phyloP scores from a whole-genome alignment of 2,113 vertebrate genomes.

The Mormyrus lacerda region DNA sequence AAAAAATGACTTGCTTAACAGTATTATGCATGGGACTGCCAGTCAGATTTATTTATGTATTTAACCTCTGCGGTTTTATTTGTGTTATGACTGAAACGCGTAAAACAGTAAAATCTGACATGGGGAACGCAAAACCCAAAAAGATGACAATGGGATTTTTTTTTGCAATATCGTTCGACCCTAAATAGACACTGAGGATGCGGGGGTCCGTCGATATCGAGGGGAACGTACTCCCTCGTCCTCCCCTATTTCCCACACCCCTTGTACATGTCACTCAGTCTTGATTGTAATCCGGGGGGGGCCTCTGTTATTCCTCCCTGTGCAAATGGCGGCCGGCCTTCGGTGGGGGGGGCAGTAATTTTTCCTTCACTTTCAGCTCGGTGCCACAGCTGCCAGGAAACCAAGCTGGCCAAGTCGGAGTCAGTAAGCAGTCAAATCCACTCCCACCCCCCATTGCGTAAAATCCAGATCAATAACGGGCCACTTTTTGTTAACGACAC shows the following conservation, averaged over 20 bases:
- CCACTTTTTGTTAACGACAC: constrained; percentile 9
- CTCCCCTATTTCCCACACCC: not conserved
- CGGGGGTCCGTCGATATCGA: not conserved
- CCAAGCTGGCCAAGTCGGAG: not conserved
- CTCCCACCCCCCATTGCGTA: not conserved
- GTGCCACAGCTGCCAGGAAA: not conserved
- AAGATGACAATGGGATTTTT: not conserved
- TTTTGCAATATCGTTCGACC: not conserved
- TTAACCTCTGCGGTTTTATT: not conserved
- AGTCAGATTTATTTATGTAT: not conserved
- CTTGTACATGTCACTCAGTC: not conserved
- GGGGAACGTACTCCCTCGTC: not conserved
- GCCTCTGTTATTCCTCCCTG: not conserved
- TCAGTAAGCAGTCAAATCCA: not conserved
- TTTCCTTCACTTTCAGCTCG: not conserved
- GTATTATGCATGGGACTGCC: not conserved
- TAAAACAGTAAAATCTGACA: not conserved
- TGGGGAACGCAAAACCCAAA: not conserved
- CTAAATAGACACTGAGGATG: not conserved
- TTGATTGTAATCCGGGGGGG: not conserved
- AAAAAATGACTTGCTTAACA: not conserved
- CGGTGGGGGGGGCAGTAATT: not conserved
- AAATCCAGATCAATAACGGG: not conserved
- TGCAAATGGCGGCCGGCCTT: not conserved
- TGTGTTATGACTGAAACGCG: not conserved